Percentiles rank a stretch among this genome's conserved stretches.
These are phyloP conservation scores for Cotesia glomerata DNA, from an alignment of 1,140 invertebrate genomes.

Conservation along the genomic window DNA sequence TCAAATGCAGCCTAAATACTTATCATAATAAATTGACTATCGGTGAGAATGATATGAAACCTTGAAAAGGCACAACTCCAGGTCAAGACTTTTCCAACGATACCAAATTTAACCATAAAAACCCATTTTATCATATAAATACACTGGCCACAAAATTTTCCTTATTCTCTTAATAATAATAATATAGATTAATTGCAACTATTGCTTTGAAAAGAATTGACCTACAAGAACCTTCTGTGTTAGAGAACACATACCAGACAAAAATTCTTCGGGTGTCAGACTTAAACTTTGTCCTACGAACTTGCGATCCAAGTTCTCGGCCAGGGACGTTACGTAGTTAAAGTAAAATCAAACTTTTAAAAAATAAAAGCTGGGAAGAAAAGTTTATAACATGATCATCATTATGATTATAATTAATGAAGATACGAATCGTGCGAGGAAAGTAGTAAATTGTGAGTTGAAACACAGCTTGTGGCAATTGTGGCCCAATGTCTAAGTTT, in stretches of 20 bases:
- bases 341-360: no score
- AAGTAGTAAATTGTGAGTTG: slow-evolving; percentile 8
- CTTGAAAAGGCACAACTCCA: no score
- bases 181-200: background rate
- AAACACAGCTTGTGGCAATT: slow-evolving; percentile 1
- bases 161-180: no score
- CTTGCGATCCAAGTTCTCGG: slow-evolving; percentile 8
- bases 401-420: background rate
- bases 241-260: slow-evolving; percentile 24
- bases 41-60: no score
- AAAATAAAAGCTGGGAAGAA: no score
- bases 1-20: no score
- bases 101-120: no score
- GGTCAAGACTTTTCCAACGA: no score
- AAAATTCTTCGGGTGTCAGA: slow-evolving; percentile 16
- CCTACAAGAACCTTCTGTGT: slow-evolving; percentile 14
- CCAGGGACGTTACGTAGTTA: background rate
- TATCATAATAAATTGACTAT: no score
- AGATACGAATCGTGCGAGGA: background rate
- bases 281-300: slow-evolving; percentile 24
- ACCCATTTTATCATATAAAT: no score
- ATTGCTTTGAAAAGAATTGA: slow-evolving; percentile 1
- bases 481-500: slow-evolving; percentile 32
- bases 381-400: no score
- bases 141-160: no score